Evolutionary conservation across 2,888 invertebrate genomes (phyloP).

Genomic region (Polylopha cassiicola): DNA sequence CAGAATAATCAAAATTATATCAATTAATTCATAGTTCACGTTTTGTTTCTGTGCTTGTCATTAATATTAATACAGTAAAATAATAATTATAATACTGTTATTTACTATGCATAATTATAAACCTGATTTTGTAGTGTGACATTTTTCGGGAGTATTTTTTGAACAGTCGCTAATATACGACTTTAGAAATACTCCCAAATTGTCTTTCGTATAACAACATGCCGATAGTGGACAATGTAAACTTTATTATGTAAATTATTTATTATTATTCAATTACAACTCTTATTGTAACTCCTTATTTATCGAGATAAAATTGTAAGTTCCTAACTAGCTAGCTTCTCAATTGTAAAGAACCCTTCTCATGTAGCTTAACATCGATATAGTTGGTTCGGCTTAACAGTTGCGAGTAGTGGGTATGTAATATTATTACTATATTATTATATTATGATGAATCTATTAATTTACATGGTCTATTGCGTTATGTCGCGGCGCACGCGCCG

Average conservation of each 20-base stretch:
- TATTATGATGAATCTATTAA: conserved; percentile 47
- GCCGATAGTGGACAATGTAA: conserved; percentile 51
- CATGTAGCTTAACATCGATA: conserved; percentile 50
- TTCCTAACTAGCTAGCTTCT: conserved; percentile 75
- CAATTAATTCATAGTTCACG: conserved; percentile 42
- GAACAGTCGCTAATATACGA: conserved; percentile 29
- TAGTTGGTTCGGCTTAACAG: conserved; percentile 44
- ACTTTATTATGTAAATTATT: conserved; percentile 69
- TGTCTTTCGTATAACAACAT: conserved; percentile 41
- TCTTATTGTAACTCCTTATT: conserved; percentile 59
- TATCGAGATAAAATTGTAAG: conserved; percentile 71
- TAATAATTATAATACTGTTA: conserved; percentile 54
- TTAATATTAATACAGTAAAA: conserved; percentile 51
- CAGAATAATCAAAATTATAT: conserved; percentile 46
- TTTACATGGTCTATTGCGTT: conserved; percentile 42
- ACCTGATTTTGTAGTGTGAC: conserved; percentile 53
- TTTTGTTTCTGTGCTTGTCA: conserved; percentile 55
- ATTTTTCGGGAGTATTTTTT: conserved; percentile 66
- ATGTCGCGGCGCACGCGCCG: conserved; percentile 27
- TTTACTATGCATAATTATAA: conserved; percentile 67
- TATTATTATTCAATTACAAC: conserved; percentile 60
- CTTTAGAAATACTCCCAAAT: conserved; percentile 64
- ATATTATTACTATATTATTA: conserved; percentile 41
- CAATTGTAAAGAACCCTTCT: conserved; percentile 53
- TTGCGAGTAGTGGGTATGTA: conserved; percentile 44